These are phyloP conservation scores for Dysmachus trigonus DNA, from an alignment of 2,888 invertebrate genomes.

Conservation along the genomic window DNA sequence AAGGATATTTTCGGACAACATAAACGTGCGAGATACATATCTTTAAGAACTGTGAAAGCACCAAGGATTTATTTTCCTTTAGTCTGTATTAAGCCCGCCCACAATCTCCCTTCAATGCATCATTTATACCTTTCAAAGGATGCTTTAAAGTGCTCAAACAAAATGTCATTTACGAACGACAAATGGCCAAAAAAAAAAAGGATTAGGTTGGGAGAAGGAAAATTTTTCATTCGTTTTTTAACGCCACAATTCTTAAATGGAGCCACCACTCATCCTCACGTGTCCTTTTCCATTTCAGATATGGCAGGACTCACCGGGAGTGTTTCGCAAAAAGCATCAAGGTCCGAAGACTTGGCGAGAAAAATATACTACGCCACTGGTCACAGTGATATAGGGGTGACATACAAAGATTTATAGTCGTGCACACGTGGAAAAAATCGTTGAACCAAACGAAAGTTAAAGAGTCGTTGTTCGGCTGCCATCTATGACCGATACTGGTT, in stretches of 20 bases:
- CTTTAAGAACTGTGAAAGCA: too few species aligned
- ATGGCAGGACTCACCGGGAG: not conserved
- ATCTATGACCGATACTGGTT: not conserved
- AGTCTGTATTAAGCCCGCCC: not conserved
- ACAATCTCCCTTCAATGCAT: not conserved
- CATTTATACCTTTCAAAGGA: not conserved
- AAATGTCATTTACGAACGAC: not conserved
- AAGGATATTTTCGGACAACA: too few species aligned
- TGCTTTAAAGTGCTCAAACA: not conserved
- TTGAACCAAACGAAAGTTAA: not conserved
- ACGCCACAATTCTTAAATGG: not conserved
- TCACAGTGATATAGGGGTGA: not conserved
- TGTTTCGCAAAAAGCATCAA: not conserved
- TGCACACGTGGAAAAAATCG: not conserved
- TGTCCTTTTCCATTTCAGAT: not conserved
- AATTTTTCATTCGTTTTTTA: constrained; percentile 14
- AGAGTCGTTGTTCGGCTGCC: not conserved
- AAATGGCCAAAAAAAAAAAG: not conserved
- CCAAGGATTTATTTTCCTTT: too few species aligned
- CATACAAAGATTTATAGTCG: not conserved
- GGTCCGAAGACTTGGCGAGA: not conserved
- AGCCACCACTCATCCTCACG: not conserved
- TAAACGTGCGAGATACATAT: too few species aligned
- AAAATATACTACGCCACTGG: not conserved
- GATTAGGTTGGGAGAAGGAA: not conserved